phyloP scores from a whole-genome alignment of 2,113 vertebrate genomes.

The Felis catus region DNA sequence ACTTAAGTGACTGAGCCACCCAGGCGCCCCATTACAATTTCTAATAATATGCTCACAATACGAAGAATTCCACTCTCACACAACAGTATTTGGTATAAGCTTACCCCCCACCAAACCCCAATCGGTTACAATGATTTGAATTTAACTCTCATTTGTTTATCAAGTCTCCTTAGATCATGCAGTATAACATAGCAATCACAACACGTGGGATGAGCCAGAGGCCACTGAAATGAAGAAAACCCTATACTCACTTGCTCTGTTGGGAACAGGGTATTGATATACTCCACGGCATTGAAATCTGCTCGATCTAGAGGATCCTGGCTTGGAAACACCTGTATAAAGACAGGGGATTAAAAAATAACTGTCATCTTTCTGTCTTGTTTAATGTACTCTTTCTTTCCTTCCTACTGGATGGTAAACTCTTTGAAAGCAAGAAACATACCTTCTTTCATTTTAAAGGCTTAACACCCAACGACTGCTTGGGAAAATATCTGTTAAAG shows the following conservation, averaged over 20 bases:
- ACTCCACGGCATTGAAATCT: constrained; percentile 98
- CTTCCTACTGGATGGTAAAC: neutral
- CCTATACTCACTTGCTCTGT: constrained; percentile 93
- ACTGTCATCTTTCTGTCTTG: neutral
- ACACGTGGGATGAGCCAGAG: neutral
- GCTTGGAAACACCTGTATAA: constrained; percentile 94
- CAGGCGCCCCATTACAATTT: neutral
- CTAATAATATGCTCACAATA: neutral
- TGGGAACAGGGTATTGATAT: constrained; percentile 97
- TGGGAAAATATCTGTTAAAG: neutral
- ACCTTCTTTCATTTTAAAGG: constrained; percentile 26
- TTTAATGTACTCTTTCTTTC: neutral
- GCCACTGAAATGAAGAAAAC: constrained; percentile 13
- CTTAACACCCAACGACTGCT: neutral
- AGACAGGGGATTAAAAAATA: constrained; percentile 8
- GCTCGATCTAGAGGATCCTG: constrained; percentile 97
- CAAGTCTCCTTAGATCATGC: neutral
- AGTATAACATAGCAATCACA: neutral
- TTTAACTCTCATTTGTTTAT: constrained; percentile 43
- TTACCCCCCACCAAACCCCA: neutral
- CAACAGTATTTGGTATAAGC: neutral
- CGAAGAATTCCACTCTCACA: neutral
- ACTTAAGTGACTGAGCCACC: too few species aligned
- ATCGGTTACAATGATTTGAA: neutral
- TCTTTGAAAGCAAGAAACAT: neutral